These are phyloP conservation scores for Drosophila multiciliata DNA, from an alignment of 2,888 invertebrate species.

Conservation along the genomic window DNA sequence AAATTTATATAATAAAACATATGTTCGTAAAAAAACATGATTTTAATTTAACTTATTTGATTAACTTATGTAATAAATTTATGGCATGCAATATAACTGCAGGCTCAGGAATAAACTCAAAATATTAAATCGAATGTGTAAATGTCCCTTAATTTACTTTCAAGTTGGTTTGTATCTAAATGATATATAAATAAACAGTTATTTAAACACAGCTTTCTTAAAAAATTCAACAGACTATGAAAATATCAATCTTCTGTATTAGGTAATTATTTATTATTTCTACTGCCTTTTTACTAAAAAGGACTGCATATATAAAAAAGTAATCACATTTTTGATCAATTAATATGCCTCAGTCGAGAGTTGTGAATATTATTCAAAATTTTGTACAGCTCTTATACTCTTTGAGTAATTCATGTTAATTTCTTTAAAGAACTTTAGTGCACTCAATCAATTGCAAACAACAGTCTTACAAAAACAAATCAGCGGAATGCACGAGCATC, in stretches of 20 bases:
- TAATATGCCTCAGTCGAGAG: background rate
- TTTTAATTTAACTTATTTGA: background rate
- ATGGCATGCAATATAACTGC: background rate
- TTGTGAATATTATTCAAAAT: background rate
- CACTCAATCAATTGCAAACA: background rate
- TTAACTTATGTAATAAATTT: background rate
- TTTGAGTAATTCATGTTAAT: background rate
- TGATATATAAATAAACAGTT: background rate
- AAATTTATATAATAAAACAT: background rate
- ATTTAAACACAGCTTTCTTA: conserved; percentile 1
- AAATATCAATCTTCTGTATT: background rate
- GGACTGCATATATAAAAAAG: background rate
- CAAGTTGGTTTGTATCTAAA: background rate
- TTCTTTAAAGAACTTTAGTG: background rate
- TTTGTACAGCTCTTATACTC: background rate
- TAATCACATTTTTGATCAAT: background rate
- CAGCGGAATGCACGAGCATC: background rate
- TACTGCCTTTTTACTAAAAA: background rate
- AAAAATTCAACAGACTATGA: background rate
- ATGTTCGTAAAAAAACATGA: background rate
- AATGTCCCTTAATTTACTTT: background rate
- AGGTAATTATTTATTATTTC: background rate
- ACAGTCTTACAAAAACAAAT: background rate
- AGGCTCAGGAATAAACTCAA: background rate
- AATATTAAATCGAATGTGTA: background rate